Percentiles rank a stretch among this genome's conserved stretches.
phyloP scores from a whole-genome alignment of 1,140 invertebrate species.

The Psix sp. region DNA sequence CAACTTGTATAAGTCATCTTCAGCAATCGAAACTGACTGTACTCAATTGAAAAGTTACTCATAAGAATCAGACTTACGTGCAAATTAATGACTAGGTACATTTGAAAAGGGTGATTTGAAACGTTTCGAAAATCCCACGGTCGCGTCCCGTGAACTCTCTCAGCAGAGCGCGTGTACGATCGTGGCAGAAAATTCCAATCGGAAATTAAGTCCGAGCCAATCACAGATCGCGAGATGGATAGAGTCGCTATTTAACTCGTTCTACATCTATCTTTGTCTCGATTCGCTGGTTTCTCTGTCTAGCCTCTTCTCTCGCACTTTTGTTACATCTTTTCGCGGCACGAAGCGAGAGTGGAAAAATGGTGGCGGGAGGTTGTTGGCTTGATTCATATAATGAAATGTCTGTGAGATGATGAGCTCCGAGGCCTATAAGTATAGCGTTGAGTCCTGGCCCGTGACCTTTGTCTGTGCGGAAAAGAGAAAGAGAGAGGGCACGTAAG shows the following conservation, averaged over 20 bases:
- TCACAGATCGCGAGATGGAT: constrained; percentile 67
- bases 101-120: constrained; percentile 45
- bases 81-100: constrained; percentile 54
- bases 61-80: constrained; percentile 49
- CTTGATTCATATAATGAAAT: constrained; percentile 74
- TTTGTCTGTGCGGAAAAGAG: constrained; percentile 57
- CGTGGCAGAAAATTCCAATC: constrained; percentile 69
- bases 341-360: constrained; percentile 46
- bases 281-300: constrained; percentile 23
- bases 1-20: neutral
- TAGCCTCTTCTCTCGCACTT: constrained; percentile 41
- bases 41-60: constrained; percentile 16
- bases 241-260: constrained; percentile 60
- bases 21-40: constrained; percentile 19
- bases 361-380: constrained; percentile 64
- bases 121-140: constrained; percentile 62
- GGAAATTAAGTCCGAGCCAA: constrained; percentile 69
- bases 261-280: constrained; percentile 30
- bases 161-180: constrained; percentile 44
- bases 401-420: constrained; percentile 73
- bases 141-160: constrained; percentile 44
- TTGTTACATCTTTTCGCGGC: constrained; percentile 51
- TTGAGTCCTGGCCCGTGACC: constrained; percentile 70
- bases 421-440: constrained; percentile 71
- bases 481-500: constrained; percentile 15